Base-by-base conservation (phyloP, 2,797 vertebrate genomes). In the Aldrovandia affinis region DNA sequence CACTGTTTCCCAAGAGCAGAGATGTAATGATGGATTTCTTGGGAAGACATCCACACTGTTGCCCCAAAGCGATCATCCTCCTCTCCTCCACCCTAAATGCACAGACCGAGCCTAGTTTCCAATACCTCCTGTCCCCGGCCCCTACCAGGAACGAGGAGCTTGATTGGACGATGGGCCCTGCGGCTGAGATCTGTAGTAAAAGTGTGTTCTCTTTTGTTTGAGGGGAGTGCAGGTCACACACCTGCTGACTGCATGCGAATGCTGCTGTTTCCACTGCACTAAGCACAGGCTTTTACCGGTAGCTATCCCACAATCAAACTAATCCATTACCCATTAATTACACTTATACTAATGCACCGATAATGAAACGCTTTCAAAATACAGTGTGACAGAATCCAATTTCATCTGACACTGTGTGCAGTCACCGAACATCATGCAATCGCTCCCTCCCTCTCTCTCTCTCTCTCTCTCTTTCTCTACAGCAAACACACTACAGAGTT, bases 321-420 rank as follows among this genome's bases (percentile, higher is more conserved):
- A 42, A 44, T 22, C 70, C 7, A 44, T n/a, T 25, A 10, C 39
- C 6, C 1, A 75, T 42, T 44, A 8, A 75, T 75, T n/a, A 75
- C 70, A 75, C 36, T 2, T 25, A 2, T 9, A 18, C 2, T 25
- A 75, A 44, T 75, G 70, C 36, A 75, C 55, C 9, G 39, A 75
- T 42, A 75, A 75, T 36, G 14, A 70, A 20, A 70, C 18, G 65
- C 65, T 70, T 22, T 70, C 39, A 15, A 75, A 44, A 44, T 12
- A 8, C 33, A 18, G 68, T n/a, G 39, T 75, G 70, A 75, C 70
- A 75, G 6, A 44, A 75, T 44, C 36, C 70, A 75, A 44, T 75
- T 75, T 75, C 7, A n/a, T n/a, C 70, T 75, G 70, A 75, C 70
- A 73, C 36, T 39, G 33, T 20, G 28, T 30, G n/a, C 68, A 73